Conservation (phyloP, 2,113 vertebrate genomes). For the Emydocephalus ijimae region DNA sequence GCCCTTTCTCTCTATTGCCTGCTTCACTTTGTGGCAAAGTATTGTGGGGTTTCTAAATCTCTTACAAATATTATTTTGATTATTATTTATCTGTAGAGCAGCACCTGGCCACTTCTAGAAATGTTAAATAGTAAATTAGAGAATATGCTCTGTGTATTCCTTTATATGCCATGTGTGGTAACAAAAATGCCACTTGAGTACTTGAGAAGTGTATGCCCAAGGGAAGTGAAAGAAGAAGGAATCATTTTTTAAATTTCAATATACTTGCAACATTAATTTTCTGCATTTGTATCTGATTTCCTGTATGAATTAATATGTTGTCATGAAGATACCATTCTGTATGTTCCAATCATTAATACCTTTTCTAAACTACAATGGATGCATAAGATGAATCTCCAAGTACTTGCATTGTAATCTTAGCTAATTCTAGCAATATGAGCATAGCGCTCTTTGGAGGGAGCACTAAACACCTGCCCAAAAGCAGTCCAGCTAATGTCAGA, state of each 20-base stretch:
- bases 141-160: not conserved
- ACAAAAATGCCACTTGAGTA: slow-evolving; percentile 19
- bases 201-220: slow-evolving; percentile 26
- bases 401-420: slow-evolving; percentile 42
- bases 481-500: not conserved
- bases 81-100: slow-evolving; percentile 1
- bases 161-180: not conserved
- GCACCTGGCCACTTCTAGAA: slow-evolving; percentile 8
- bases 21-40: not conserved
- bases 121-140: slow-evolving; percentile 22
- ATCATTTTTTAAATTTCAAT: slow-evolving; percentile 15
- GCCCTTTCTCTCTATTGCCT: not conserved
- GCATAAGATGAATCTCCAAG: slow-evolving; percentile 61
- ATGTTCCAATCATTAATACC: slow-evolving; percentile 52
- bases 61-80: slow-evolving; percentile 9
- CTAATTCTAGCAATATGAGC: no score
- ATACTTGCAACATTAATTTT: slow-evolving; percentile 2
- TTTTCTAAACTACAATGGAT: slow-evolving; percentile 58
- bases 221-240: slow-evolving; percentile 37
- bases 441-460: not conserved
- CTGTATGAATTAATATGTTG: slow-evolving; percentile 24
- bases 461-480: not conserved
- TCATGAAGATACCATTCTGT: slow-evolving; percentile 32
- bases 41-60: not conserved
- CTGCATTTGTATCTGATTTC: slow-evolving; percentile 10